Evolutionary conservation across 2,888 invertebrate species (phyloP), one percentile per base, ranked within the genome.

Genomic region (Pasiphila rectangulata): DNA sequence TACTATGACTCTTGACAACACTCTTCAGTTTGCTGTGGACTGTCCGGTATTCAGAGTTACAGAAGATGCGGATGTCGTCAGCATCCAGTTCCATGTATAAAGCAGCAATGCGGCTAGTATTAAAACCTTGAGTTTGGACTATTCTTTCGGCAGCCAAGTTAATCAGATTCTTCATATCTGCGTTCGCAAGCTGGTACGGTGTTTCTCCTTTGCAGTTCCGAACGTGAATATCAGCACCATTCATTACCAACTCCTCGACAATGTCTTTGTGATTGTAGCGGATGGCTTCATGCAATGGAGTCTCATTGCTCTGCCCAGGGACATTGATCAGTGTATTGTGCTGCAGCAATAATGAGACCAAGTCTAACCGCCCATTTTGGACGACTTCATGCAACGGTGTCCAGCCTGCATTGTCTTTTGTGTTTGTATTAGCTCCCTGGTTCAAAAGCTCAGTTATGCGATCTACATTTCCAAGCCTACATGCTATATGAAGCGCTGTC

Each of bases 321-420:
- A 90, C 90, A 66, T 93, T 89, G 1, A 93, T 88, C 30, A 88
- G 63, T 0, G 93, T 92, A 30, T 92, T 92, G 55, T 88, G 75
- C 50, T 90, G 83, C 39, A 94, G 65, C 23, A 94, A 73, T 20
- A 92, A 46, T 37, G 77, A 70, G 0, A 91, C 91, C 23, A 94
- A 81, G 34, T 90, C 89, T 1, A 83, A 63, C 39, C 79, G 75
- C 0, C 91, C 92, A 59, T 89, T 91, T 67, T 89, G 91, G 5
- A 92, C 91, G 0, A 90, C 91, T 77, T 94, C 94, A 69, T 94
- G 93, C 75, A 94, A 64, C 0, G 94, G 93, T 3, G 93, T 93
- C 94, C 94, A 94, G 1, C 92, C 92, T 6, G 93, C 93, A 61
- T 92, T 80, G 59, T 94, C 94, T 67, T 91, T 90, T 3, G 91